These are phyloP conservation scores for Tiaroga cobitis DNA, from an alignment of 2,797 vertebrate genomes.

Conservation along the genomic window DNA sequence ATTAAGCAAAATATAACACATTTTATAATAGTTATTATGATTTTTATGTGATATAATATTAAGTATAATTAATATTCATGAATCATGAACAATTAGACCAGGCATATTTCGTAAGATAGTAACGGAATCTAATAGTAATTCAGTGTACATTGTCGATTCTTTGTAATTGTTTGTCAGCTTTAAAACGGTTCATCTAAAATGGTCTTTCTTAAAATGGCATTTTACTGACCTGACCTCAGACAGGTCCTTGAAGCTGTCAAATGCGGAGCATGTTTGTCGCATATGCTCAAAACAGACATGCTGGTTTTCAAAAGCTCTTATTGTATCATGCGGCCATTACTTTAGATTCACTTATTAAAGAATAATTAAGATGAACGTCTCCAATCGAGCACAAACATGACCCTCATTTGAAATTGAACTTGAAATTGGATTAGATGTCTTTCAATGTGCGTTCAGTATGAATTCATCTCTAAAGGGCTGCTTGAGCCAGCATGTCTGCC, in stretches of 20 bases:
- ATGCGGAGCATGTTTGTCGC: neutral
- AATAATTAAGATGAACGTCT: constrained; percentile 36
- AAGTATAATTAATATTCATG: neutral
- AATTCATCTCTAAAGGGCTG: constrained; percentile 23
- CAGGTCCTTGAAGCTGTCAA: constrained; percentile 12
- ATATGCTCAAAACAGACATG: neutral
- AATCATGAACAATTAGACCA: neutral
- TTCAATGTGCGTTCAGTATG: neutral
- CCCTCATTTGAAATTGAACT: constrained; percentile 45
- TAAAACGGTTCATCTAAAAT: neutral
- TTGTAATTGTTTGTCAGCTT: neutral
- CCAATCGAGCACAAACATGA: constrained; percentile 48
- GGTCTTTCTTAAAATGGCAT: neutral
- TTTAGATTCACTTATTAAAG: constrained; percentile 47
- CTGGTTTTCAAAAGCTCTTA: neutral
- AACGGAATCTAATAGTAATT: neutral
- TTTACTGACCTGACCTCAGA: neutral
- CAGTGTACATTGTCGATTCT: neutral
- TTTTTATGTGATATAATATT: neutral
- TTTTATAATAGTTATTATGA: neutral
- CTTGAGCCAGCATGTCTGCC: neutral
- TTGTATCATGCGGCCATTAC: constrained; percentile 10
- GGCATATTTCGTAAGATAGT: neutral
- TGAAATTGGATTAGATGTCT: constrained; percentile 39
- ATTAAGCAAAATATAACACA: neutral